Conservation (phyloP, 2,888 invertebrate species). For the Hydrotaea diabolus region DNA sequence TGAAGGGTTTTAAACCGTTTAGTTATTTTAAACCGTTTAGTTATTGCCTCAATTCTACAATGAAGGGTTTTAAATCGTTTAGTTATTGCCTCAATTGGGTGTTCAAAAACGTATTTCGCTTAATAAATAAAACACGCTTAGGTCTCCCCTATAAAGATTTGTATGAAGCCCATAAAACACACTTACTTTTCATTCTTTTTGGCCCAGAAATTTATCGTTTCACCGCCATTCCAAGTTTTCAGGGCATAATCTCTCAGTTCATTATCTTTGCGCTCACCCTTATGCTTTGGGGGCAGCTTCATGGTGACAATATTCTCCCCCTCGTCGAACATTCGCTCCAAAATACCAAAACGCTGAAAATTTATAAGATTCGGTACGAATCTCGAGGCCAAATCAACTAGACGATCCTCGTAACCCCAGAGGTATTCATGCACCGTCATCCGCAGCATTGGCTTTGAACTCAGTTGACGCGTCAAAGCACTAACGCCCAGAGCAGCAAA, state of each 20-base stretch:
- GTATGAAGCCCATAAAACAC: too few species aligned
- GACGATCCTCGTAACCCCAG: slow-evolving; percentile 90
- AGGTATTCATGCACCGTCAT: slow-evolving; percentile 86
- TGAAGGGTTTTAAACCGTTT: too few species aligned
- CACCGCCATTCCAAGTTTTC: slow-evolving; percentile 84
- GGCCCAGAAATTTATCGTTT: slow-evolving; percentile 87
- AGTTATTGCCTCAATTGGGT: too few species aligned
- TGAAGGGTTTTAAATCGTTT: too few species aligned
- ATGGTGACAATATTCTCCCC: slow-evolving; percentile 83
- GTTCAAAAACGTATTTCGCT: too few species aligned
- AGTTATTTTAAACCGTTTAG: too few species aligned
- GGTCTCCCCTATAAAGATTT: too few species aligned
- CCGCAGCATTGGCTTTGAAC: slow-evolving; percentile 84
- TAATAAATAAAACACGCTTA: too few species aligned
- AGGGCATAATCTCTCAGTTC: slow-evolving; percentile 82
- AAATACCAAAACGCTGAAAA: slow-evolving; percentile 89
- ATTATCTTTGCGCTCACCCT: slow-evolving; percentile 74
- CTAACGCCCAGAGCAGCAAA: slow-evolving; percentile 84
- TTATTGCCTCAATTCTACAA: too few species aligned
- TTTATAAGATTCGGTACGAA: slow-evolving; percentile 90
- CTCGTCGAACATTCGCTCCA: slow-evolving; percentile 88
- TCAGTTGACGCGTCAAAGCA: slow-evolving; percentile 82
- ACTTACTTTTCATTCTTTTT: slow-evolving; percentile 74
- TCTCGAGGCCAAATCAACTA: slow-evolving; percentile 86
- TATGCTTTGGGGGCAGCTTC: slow-evolving; percentile 80